Conservation (phyloP, 2,113 vertebrate species). For the Electrona antarctica region DNA sequence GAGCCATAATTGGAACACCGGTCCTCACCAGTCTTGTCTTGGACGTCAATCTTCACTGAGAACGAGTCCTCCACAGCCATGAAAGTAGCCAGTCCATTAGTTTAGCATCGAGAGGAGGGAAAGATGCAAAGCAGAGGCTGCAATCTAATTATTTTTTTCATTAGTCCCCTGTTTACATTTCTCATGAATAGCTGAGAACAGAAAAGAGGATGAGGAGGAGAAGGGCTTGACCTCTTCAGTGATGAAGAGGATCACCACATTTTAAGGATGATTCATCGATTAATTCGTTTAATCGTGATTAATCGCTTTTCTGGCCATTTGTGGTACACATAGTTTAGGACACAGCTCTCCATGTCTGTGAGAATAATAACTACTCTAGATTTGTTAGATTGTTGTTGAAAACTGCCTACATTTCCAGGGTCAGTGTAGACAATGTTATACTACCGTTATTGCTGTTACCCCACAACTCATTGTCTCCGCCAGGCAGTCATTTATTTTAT, state of each 20-base stretch:
- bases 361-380: too few species aligned
- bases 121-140: slow-evolving; percentile 16
- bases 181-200: slow-evolving; percentile 31
- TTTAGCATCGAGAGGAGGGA: neutral
- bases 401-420: too few species aligned
- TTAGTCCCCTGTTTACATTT: slow-evolving; percentile 67
- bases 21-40: neutral
- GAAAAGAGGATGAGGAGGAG: slow-evolving; percentile 5
- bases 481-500: too few species aligned
- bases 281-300: too few species aligned
- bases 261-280: too few species aligned
- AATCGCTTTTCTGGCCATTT: too few species aligned
- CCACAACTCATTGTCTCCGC: too few species aligned
- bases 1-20: neutral
- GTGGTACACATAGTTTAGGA: too few species aligned
- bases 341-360: too few species aligned
- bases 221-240: neutral
- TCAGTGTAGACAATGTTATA: too few species aligned
- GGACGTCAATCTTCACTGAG: neutral
- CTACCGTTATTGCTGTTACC: too few species aligned
- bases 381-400: too few species aligned
- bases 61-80: neutral
- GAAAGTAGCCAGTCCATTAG: neutral
- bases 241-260: slow-evolving; percentile 15
- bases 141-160: slow-evolving; percentile 63